Percentiles rank a stretch among this genome's conserved stretches.
phyloP scores from a whole-genome alignment of 2,797 vertebrate genomes.

The Sebastes alutus region DNA sequence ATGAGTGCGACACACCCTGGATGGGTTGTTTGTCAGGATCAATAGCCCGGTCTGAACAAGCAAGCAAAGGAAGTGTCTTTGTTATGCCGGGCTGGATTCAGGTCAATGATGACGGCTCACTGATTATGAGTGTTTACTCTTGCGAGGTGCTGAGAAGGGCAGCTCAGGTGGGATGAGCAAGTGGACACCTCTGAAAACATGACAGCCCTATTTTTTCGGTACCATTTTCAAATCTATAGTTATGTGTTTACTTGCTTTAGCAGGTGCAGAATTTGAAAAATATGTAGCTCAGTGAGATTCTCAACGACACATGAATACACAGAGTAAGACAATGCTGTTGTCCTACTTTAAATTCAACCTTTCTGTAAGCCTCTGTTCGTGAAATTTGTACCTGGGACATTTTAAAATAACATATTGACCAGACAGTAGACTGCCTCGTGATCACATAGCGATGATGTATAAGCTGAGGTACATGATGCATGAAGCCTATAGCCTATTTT shows the following conservation, averaged over 20 bases:
- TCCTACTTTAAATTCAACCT: not conserved
- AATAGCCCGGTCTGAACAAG: conserved; percentile 74
- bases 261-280: not conserved
- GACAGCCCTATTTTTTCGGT: not conserved
- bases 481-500: conserved; percentile 62
- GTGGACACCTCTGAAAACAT: conserved; percentile 4
- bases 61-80: conserved; percentile 67
- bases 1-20: conserved; percentile 53
- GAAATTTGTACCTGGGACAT: conserved; percentile 21
- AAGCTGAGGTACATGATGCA: conserved; percentile 44
- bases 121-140: conserved; percentile 67
- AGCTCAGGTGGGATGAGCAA: conserved; percentile 21
- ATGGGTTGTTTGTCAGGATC: conserved; percentile 76
- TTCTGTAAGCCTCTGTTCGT: conserved; percentile 11
- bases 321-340: not conserved
- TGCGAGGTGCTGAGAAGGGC: conserved; percentile 30
- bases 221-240: not conserved
- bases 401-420: conserved; percentile 44
- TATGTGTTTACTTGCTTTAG: not conserved
- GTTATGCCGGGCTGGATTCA: conserved; percentile 52
- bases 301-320: not conserved
- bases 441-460: conserved; percentile 46
- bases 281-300: not conserved
- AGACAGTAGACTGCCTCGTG: conserved; percentile 23
- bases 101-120: conserved; percentile 58